Percentiles rank a stretch among this genome's conserved stretches.
Evolutionary conservation across 2,113 vertebrate species (phyloP).

Genomic region (Pedionomus torquatus): DNA sequence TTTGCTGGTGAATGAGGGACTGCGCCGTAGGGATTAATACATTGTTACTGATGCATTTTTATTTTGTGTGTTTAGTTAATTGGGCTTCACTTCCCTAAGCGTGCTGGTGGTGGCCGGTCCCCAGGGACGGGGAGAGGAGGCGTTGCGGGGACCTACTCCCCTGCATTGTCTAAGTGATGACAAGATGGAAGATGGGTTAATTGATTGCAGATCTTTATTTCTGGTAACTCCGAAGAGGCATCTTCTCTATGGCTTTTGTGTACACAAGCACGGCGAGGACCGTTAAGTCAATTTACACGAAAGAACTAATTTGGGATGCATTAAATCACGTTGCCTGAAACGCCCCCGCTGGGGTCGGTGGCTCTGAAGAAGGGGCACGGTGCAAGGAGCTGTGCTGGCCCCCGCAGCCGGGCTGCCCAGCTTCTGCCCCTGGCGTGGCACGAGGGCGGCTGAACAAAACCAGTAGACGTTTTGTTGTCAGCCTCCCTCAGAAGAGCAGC

Average conservation of each 20-base stretch:
- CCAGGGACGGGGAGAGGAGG: not conserved
- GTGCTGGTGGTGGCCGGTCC: not conserved
- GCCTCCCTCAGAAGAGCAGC: not conserved
- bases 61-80: not conserved
- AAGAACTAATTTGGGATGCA: slow-evolving; percentile 28
- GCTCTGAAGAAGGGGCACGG: not conserved
- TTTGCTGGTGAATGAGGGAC: slow-evolving; percentile 45
- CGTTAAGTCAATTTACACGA: not conserved
- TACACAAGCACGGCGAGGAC: slow-evolving; percentile 29
- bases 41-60: slow-evolving; percentile 33
- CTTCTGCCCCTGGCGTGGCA: not conserved
- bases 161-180: slow-evolving; percentile 49
- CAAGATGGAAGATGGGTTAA: slow-evolving; percentile 56
- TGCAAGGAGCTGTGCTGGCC: not conserved
- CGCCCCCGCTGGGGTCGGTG: not conserved
- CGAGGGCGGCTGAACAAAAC: not conserved
- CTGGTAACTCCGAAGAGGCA: not conserved
- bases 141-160: slow-evolving; percentile 1
- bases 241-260: slow-evolving; percentile 21
- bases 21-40: slow-evolving; percentile 19
- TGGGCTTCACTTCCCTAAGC: slow-evolving; percentile 33
- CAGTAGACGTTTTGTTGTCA: not conserved
- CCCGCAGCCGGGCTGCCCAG: not conserved
- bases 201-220: slow-evolving; percentile 57
- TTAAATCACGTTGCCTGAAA: slow-evolving; percentile 39